phyloP scores from a whole-genome alignment of 2,888 invertebrate species.

The Thecocarcelia acutangulata region DNA sequence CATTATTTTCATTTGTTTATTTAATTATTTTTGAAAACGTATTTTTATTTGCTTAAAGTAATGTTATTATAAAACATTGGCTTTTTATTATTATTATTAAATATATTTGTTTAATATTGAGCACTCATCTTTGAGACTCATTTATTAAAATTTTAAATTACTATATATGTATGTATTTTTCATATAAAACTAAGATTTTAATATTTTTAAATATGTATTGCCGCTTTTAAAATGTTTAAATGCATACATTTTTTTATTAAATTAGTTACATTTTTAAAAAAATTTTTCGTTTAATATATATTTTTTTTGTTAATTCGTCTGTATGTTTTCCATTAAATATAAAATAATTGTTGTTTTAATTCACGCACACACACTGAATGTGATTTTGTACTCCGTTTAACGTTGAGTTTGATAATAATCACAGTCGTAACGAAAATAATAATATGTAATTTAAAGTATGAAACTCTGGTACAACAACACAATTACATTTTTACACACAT shows the following conservation, averaged over 20 bases:
- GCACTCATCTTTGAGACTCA: too few relatives aligned
- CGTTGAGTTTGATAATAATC: constrained; percentile 40
- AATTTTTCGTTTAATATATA: not conserved
- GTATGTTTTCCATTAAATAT: constrained; percentile 13
- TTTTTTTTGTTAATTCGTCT: constrained; percentile 39
- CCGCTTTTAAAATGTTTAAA: too few relatives aligned
- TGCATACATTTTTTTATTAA: not conserved
- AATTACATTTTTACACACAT: constrained; percentile 49
- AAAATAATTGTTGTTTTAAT: constrained; percentile 31
- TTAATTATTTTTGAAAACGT: too few relatives aligned
- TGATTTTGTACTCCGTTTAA: constrained; percentile 36
- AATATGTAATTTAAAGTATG: constrained; percentile 20
- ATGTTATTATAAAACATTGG: too few relatives aligned
- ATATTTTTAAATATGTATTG: too few relatives aligned
- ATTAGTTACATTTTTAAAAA: not conserved
- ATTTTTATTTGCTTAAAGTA: too few relatives aligned
- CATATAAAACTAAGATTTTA: too few relatives aligned
- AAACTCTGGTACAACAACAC: constrained; percentile 40
- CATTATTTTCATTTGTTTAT: too few relatives aligned
- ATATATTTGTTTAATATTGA: too few relatives aligned
- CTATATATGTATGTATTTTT: too few relatives aligned
- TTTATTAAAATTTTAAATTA: too few relatives aligned
- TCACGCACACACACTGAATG: constrained; percentile 26
- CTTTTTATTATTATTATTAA: too few relatives aligned
- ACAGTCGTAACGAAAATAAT: constrained; percentile 33